Evolutionary conservation across 1,140 invertebrate species (phyloP).

Genomic region (Chrysopa pallens): DNA sequence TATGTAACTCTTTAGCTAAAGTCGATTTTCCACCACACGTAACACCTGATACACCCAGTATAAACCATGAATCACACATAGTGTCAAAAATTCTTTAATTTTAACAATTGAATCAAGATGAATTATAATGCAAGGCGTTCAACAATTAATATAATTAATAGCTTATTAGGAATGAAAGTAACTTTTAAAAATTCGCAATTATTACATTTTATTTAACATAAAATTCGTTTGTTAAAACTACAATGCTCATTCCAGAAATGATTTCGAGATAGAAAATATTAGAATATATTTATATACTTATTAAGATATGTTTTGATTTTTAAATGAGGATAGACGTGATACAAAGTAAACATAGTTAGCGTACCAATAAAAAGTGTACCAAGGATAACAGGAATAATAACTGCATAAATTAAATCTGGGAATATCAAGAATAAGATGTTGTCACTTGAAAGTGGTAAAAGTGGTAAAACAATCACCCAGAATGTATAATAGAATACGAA

Average conservation of each 20-base stretch:
- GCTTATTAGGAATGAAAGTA: neutral
- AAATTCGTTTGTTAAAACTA: neutral
- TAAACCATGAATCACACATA: slow-evolving; percentile 27
- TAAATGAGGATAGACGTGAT: neutral
- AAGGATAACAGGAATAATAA: neutral
- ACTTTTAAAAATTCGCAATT: neutral
- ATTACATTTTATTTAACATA: neutral
- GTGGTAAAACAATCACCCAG: neutral
- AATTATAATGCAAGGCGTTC: neutral
- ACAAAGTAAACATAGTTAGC: neutral
- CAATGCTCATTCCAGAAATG: neutral
- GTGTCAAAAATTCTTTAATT: neutral
- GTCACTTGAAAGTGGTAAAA: neutral
- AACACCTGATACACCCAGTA: slow-evolving; percentile 56
- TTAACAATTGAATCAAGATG: neutral
- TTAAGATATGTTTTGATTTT: neutral
- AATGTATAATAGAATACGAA: neutral
- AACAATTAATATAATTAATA: neutral
- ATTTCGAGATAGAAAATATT: neutral
- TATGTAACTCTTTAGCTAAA: slow-evolving; percentile 34
- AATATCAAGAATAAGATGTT: neutral
- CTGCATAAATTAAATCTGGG: neutral
- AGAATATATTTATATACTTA: neutral
- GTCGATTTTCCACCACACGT: slow-evolving; percentile 71
- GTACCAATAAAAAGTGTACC: neutral